These are phyloP conservation scores for Tyria jacobaeae DNA, from an alignment of 2,888 invertebrate genomes.

Conservation along the genomic window DNA sequence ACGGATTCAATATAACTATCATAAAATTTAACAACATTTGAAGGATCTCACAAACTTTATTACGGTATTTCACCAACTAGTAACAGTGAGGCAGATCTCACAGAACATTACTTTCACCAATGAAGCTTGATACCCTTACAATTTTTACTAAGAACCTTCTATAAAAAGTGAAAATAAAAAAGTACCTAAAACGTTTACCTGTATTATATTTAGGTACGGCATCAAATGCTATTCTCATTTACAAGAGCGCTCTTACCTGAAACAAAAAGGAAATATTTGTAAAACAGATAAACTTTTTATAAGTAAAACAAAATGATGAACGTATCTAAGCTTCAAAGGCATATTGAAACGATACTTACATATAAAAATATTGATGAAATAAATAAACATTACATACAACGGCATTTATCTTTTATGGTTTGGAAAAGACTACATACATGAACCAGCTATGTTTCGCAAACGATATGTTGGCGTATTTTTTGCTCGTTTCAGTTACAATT, in stretches of 20 bases:
- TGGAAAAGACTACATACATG: not conserved
- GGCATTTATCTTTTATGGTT: not conserved
- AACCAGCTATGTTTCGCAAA: not conserved
- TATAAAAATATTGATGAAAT: not conserved
- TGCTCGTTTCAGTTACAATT: not conserved
- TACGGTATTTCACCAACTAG: not conserved
- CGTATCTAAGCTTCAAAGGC: not conserved
- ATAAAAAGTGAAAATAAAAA: constrained; percentile 37
- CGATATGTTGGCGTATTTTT: not conserved
- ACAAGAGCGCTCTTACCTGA: constrained; percentile 39
- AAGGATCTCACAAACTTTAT: not conserved
- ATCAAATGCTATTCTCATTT: constrained; percentile 22
- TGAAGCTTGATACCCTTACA: constrained; percentile 18
- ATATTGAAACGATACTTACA: not conserved
- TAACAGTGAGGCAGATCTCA: constrained; percentile 17
- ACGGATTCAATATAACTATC: constrained; percentile 6
- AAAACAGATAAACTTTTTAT: not conserved
- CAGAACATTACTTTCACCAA: constrained; percentile 18
- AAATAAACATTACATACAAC: not conserved
- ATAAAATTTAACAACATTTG: not conserved
- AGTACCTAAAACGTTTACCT: constrained; percentile 36
- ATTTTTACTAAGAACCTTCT: constrained; percentile 24
- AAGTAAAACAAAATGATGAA: not conserved
- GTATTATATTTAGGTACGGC: constrained; percentile 29
- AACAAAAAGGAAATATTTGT: constrained; percentile 23